Percentiles rank a stretch among this genome's conserved stretches.
phyloP scores from a whole-genome alignment of 1,140 invertebrate species.

The Aphaenogaster ashmeadi region DNA sequence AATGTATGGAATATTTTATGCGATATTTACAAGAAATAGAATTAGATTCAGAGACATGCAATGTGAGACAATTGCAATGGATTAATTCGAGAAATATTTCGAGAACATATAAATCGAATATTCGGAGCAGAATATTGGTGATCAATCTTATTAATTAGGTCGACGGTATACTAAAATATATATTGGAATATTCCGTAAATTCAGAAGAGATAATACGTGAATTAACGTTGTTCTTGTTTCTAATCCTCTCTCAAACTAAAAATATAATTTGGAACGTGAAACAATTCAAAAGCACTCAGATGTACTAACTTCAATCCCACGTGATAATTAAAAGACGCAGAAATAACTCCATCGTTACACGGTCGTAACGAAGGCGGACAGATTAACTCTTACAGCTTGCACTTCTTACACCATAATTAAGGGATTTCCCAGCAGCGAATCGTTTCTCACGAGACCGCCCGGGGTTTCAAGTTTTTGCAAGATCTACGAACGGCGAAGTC shows the following conservation, averaged over 20 bases:
- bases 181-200: not conserved
- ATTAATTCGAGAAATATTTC: not conserved
- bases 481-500: slow-evolving; percentile 44
- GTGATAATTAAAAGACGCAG: slow-evolving; percentile 33
- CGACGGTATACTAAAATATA: not conserved
- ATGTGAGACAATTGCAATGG: not conserved
- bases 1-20: too few relatives aligned
- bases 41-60: not conserved
- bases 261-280: not conserved
- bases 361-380: not conserved
- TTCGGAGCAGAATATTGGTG: not conserved
- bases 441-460: slow-evolving; percentile 34
- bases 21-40: not conserved
- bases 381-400: slow-evolving; percentile 39
- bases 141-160: not conserved
- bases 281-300: not conserved
- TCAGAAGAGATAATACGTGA: not conserved
- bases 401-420: slow-evolving; percentile 51
- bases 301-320: not conserved
- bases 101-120: not conserved
- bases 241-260: not conserved
- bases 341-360: slow-evolving; percentile 29
- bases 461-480: slow-evolving; percentile 42
- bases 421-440: slow-evolving; percentile 44
- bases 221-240: not conserved